Conservation (phyloP, 2,888 invertebrate genomes). For the Melolontha melolontha region DNA sequence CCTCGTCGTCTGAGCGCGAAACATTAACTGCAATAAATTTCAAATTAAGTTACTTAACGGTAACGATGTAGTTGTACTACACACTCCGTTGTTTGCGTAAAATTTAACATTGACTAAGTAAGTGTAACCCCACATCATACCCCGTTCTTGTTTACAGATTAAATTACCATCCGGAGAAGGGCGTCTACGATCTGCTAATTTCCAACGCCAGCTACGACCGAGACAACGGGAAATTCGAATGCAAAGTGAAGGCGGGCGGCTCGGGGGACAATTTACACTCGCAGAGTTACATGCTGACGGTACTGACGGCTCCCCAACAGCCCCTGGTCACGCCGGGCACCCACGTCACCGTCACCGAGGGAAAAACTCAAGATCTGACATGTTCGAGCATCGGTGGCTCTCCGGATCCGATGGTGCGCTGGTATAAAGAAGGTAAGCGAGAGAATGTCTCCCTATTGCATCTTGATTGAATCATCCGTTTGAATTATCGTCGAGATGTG, state of each 20-base stretch:
- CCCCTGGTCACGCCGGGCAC: constrained; percentile 83
- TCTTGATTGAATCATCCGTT: constrained; percentile 27
- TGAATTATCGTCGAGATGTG: constrained; percentile 22
- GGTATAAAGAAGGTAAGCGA: constrained; percentile 77
- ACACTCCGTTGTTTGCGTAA: constrained; percentile 24
- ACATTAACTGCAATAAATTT: constrained; percentile 15
- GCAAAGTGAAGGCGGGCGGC: constrained; percentile 85
- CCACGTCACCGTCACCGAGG: constrained; percentile 85
- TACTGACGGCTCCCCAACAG: constrained; percentile 85
- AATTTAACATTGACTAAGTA: constrained; percentile 37
- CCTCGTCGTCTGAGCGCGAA: too few species aligned
- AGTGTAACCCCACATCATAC: constrained; percentile 22
- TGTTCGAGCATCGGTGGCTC: constrained; percentile 91
- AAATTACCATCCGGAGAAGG: constrained; percentile 82
- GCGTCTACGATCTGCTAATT: constrained; percentile 90
- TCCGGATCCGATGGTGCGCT: constrained; percentile 88
- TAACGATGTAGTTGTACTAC: constrained; percentile 6
- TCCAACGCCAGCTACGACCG: constrained; percentile 89
- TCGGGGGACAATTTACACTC: constrained; percentile 87
- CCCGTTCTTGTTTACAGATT: constrained; percentile 67
- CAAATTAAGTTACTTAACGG: constrained; percentile 31
- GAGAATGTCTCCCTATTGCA: constrained; percentile 12
- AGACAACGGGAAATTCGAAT: constrained; percentile 93
- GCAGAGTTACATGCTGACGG: constrained; percentile 86
- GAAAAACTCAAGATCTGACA: constrained; percentile 78